Evolutionary conservation across 2,797 vertebrate genomes (phyloP), one percentile per base, ranked within the genome.

Genomic region (Potorous gilbertii): DNA sequence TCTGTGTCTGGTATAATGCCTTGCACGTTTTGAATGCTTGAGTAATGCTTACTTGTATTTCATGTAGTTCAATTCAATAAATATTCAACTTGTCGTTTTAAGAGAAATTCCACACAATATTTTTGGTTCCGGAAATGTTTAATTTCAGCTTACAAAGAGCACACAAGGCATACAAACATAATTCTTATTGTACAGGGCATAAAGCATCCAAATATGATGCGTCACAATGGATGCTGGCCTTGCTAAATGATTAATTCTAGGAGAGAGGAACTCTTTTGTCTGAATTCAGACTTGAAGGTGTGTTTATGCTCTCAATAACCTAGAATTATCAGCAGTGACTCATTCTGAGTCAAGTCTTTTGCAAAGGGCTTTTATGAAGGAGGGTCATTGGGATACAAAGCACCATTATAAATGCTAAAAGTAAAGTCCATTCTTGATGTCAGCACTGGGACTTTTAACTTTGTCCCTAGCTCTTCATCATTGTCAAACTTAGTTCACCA

Each of bases 241-340:
- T 94, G 31, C 93, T 92, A 8, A 92, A 52, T 92, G 91, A 90
- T 92, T 94, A 54, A 91, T 89, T 81, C 59, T 74, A 74, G 66
- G 66, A 74, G 66, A 74, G n/a, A 40, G n/a, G n/a, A 74, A 40
- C 16, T 91, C 92, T 96, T 94, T 94, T 94, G 56, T 96, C 62
- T 91, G 1, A 56, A 40, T 96, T 93, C 94, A 27, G 55, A 74
- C 31, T 93, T 34, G 62, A 5, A n/a, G 91, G n/a, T 62, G 97
- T 95, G 8, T 55, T 94, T 91, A 46, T 90, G 40, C 11, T 91
- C 96, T 56, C 56, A 3, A n/a, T 96, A 94, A 94, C 28, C 91
- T 90, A 74, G 66, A 40, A 74, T 74, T 74, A 74, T 74, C 66
- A 74, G n/a, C 16, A 40, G 18, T 74, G 66, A 74, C 66, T 74